phyloP scores from a whole-genome alignment of 2,888 invertebrate genomes.

The Keiferia lycopersicella region DNA sequence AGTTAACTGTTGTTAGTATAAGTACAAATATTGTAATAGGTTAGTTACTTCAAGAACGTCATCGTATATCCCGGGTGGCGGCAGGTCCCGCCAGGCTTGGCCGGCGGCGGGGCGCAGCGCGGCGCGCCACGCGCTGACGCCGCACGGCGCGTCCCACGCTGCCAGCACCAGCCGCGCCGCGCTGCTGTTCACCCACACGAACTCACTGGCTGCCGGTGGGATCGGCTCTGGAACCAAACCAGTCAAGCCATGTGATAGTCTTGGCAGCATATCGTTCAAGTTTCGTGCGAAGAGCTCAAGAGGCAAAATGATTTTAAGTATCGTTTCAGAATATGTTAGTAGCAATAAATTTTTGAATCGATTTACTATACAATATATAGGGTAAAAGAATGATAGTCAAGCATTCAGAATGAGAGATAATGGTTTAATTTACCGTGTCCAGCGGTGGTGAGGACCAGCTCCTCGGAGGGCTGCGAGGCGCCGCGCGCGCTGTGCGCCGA shows the following conservation, averaged over 20 bases:
- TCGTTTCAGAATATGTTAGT: no score
- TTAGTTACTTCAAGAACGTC: conserved; percentile 53
- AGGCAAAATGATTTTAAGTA: no score
- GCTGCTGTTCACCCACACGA: conserved; percentile 86
- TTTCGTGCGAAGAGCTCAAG: no score
- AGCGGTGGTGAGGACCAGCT: conserved; percentile 77
- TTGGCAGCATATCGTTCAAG: no score
- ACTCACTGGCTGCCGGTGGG: conserved; percentile 83
- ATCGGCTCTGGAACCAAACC: conserved; percentile 69
- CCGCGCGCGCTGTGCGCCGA: conserved; percentile 86
- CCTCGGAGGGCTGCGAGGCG: conserved; percentile 81
- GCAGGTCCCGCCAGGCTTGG: conserved; percentile 56
- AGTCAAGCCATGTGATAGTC: no score
- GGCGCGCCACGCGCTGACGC: conserved; percentile 84
- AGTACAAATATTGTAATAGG: no score
- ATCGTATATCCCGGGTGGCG: conserved; percentile 45
- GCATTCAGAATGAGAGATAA: no score
- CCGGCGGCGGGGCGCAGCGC: conserved; percentile 64
- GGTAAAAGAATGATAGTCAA: no score
- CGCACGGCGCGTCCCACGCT: conserved; percentile 88
- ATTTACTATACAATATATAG: no score
- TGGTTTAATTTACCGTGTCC: conserved; percentile 75
- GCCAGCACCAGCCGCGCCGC: conserved; percentile 85
- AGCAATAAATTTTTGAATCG: no score
- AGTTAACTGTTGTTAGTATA: no score